Evolutionary conservation across 2,888 invertebrate species (phyloP).

Genomic region (Mycalesis mineus): DNA sequence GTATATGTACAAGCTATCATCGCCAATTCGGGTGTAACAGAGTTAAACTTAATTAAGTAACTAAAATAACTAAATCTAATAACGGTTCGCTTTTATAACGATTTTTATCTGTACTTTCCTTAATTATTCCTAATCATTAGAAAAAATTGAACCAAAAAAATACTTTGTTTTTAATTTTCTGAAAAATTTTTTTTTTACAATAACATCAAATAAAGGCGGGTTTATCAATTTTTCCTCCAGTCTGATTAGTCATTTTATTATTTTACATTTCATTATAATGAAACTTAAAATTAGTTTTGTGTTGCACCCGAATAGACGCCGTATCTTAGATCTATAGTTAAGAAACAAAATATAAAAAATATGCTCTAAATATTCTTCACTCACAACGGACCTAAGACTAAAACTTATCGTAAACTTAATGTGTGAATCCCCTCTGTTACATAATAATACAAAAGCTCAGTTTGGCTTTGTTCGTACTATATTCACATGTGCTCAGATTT

Average conservation of each 20-base stretch:
- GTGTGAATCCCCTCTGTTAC: background rate
- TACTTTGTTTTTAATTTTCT: too few species aligned
- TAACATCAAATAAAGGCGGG: too few species aligned
- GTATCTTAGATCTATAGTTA: background rate
- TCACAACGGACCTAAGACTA: constrained; percentile 1
- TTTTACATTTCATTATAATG: too few species aligned
- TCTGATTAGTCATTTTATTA: too few species aligned
- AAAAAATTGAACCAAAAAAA: too few species aligned
- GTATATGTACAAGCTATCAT: background rate
- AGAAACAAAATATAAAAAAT: background rate
- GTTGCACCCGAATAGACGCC: background rate
- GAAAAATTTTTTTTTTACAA: too few species aligned
- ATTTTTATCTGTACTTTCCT: too few species aligned
- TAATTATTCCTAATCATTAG: too few species aligned
- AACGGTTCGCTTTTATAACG: too few species aligned
- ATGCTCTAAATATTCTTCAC: background rate
- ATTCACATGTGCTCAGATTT: background rate
- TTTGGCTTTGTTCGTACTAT: background rate
- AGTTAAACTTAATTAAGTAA: too few species aligned
- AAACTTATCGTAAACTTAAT: background rate
- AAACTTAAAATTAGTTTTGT: background rate
- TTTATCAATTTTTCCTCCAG: too few species aligned
- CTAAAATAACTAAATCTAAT: too few species aligned
- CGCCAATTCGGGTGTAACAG: background rate
- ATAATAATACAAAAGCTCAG: background rate